phyloP scores from a whole-genome alignment of 2,888 invertebrate genomes.

The Bombylius major region DNA sequence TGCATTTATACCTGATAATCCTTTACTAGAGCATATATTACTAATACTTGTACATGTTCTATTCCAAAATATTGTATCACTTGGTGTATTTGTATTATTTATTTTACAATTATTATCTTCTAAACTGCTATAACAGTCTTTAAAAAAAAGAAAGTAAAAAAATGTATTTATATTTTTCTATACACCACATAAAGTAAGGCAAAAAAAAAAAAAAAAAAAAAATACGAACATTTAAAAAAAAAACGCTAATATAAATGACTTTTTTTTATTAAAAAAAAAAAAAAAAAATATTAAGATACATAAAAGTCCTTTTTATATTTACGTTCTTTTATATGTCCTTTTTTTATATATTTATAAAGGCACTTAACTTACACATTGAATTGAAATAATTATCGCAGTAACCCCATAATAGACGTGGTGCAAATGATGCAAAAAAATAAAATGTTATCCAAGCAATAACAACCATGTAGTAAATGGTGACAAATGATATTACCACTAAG shows the following conservation, averaged over 20 bases:
- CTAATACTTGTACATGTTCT: constrained; percentile 39
- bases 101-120: constrained; percentile 43
- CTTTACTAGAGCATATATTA: constrained; percentile 39
- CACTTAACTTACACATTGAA: constrained; percentile 41
- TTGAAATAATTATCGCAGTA: constrained; percentile 52
- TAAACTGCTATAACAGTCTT: constrained; percentile 54
- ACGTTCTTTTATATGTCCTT: too few species aligned
- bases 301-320: too few species aligned
- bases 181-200: neutral
- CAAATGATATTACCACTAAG: constrained; percentile 54
- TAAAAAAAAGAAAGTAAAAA: neutral
- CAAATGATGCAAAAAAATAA: constrained; percentile 59
- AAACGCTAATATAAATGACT: too few species aligned
- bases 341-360: too few species aligned
- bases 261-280: too few species aligned
- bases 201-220: constrained; percentile 10
- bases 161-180: neutral
- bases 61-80: constrained; percentile 42
- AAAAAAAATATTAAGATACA: too few species aligned
- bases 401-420: constrained; percentile 52
- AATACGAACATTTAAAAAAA: neutral
- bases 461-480: constrained; percentile 68
- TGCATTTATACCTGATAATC: constrained; percentile 36
- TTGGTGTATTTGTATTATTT: constrained; percentile 29
- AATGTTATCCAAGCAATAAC: constrained; percentile 66